A percentile compares a stretch with the other conserved stretches of the same genome.
These are phyloP conservation scores for Gobionotothen gibberifrons DNA, from an alignment of 2,797 vertebrate genomes.

Conservation along the genomic window DNA sequence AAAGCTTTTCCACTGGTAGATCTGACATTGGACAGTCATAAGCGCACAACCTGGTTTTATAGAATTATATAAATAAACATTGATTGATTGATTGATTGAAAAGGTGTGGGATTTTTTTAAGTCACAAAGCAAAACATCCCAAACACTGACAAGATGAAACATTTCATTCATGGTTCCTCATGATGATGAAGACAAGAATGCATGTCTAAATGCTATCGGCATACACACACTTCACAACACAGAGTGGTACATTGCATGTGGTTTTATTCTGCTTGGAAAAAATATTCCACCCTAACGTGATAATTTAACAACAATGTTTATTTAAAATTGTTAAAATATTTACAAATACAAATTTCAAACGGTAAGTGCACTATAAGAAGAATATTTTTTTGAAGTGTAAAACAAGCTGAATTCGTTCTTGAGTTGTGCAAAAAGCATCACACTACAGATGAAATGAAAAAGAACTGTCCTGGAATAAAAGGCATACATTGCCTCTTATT, in stretches of 20 bases:
- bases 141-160: not conserved
- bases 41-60: conserved; percentile 24
- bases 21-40: conserved; percentile 27
- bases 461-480: conserved; percentile 45
- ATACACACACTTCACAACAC: conserved; percentile 23
- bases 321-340: conserved; percentile 71
- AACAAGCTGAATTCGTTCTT: conserved; percentile 44
- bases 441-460: conserved; percentile 48
- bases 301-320: conserved; percentile 75
- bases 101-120: not conserved
- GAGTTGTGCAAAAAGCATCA: conserved; percentile 60
- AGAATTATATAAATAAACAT: too few species aligned
- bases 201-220: not conserved
- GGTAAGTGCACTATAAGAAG: conserved; percentile 67
- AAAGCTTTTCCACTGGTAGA: conserved; percentile 56
- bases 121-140: not conserved
- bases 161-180: not conserved
- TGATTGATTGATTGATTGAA: too few species aligned
- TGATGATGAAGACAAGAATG: not conserved
- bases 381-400: conserved; percentile 12
- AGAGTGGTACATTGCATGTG: conserved; percentile 40
- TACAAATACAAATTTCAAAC: conserved; percentile 67
- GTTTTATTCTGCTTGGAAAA: conserved; percentile 34
- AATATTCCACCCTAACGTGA: conserved; percentile 41
- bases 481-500: conserved; percentile 22